phyloP scores from a whole-genome alignment of 64 coral and sea anemone genomes.

The Porites australiensis region DNA sequence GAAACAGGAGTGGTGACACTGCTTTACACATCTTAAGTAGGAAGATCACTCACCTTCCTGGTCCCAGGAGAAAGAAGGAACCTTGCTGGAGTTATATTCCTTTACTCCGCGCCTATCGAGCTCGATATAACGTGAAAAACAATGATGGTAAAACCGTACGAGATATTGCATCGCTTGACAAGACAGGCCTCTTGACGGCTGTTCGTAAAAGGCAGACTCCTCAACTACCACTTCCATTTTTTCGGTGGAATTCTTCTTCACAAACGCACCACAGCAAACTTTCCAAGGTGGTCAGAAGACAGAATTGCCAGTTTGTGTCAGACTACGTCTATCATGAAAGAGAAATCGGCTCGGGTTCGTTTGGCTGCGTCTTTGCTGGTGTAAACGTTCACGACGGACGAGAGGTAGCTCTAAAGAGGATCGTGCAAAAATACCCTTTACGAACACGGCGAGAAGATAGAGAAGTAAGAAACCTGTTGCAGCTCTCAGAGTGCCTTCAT shows the following conservation, averaged over 20 bases:
- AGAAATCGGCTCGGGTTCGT: slow-evolving; percentile 19
- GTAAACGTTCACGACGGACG: neutral
- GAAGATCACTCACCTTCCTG: neutral
- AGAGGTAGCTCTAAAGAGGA: slow-evolving; percentile 28
- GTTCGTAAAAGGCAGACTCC: neutral
- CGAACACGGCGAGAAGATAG: neutral
- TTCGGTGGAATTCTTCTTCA: neutral
- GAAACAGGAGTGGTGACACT: slow-evolving; percentile 44
- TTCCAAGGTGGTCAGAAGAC: neutral
- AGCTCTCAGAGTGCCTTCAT: slow-evolving; percentile 48
- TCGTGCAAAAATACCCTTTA: neutral
- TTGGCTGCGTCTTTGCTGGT: slow-evolving; percentile 8
- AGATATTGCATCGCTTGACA: neutral
- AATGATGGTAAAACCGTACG: fast-evolving
- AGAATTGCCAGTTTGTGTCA: neutral
- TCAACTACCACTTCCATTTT: neutral
- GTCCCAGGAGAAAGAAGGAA: neutral
- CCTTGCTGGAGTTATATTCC: neutral
- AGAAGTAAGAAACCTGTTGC: neutral
- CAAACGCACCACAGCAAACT: neutral
- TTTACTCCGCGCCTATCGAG: neutral
- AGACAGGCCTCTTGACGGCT: neutral
- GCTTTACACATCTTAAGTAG: slow-evolving; percentile 39
- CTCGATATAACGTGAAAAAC: neutral
- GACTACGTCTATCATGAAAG: neutral